Conservation (phyloP, 2,888 invertebrate genomes). For the Sicus ferrugineus region DNA sequence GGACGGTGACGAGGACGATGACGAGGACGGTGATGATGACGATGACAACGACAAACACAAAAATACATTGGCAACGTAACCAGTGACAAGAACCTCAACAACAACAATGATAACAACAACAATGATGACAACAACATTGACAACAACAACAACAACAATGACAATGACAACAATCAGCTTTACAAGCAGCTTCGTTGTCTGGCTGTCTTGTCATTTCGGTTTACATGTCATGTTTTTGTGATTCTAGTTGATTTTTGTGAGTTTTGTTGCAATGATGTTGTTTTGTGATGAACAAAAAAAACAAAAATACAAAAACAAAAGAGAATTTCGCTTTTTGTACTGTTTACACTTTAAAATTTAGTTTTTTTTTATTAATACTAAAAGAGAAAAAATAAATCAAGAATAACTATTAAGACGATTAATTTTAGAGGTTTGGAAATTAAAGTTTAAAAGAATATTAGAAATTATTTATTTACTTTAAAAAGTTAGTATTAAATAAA, state of each 20-base stretch:
- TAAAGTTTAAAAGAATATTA: too few species aligned
- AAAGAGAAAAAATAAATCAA: too few species aligned
- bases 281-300: slow-evolving; percentile 3
- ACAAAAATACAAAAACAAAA: too few species aligned
- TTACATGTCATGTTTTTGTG: not conserved
- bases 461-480: too few species aligned
- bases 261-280: not conserved
- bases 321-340: too few species aligned
- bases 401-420: too few species aligned
- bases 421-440: too few species aligned
- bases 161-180: not conserved
- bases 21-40: not conserved
- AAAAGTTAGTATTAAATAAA: too few species aligned
- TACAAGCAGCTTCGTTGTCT: slow-evolving; percentile 2
- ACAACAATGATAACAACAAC: not conserved
- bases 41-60: not conserved
- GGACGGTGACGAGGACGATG: slow-evolving; percentile 33
- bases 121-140: not conserved
- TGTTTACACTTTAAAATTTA: too few species aligned
- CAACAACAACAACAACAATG: not conserved
- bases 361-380: too few species aligned
- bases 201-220: slow-evolving; percentile 1
- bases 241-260: too few species aligned
- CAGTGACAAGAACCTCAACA: not conserved
- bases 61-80: not conserved